These are phyloP conservation scores for Nomada hirtipes DNA, from an alignment of 2,888 invertebrate species.

Conservation along the genomic window DNA sequence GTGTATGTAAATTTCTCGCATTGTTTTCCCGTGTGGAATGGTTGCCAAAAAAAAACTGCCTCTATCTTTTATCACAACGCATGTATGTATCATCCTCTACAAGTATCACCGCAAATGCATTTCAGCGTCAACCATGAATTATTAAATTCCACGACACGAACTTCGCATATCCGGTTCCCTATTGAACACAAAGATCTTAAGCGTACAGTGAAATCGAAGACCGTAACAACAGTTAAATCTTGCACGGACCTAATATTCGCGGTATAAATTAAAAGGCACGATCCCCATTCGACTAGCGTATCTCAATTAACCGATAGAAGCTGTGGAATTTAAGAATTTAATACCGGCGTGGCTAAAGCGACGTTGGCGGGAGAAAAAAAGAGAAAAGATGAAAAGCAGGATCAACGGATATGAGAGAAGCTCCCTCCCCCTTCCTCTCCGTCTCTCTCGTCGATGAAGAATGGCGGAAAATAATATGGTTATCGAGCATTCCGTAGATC, in stretches of 20 bases:
- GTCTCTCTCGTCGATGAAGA: conserved; percentile 30
- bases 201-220: too few species aligned
- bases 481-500: conserved; percentile 56
- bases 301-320: conserved; percentile 36
- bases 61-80: not conserved
- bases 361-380: not conserved
- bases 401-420: conserved; percentile 45
- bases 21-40: not conserved
- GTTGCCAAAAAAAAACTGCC: not conserved
- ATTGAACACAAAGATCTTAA: too few species aligned
- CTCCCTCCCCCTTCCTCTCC: not conserved
- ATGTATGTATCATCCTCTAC: not conserved
- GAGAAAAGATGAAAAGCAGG: conserved; percentile 31
- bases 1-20: not conserved
- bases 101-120: not conserved
- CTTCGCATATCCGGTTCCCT: too few species aligned
- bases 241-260: not conserved
- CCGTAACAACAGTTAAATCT: not conserved
- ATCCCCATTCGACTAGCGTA: conserved; percentile 10
- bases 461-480: conserved; percentile 57
- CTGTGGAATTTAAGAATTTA: conserved; percentile 41
- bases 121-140: too few species aligned
- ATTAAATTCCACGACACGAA: too few species aligned
- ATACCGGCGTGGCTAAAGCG: conserved; percentile 13
- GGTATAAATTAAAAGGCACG: conserved; percentile 36